Evolutionary conservation across 2,888 invertebrate species (phyloP), one percentile per base, ranked within the genome.

Genomic region (Peribatodes rhomboidaria): DNA sequence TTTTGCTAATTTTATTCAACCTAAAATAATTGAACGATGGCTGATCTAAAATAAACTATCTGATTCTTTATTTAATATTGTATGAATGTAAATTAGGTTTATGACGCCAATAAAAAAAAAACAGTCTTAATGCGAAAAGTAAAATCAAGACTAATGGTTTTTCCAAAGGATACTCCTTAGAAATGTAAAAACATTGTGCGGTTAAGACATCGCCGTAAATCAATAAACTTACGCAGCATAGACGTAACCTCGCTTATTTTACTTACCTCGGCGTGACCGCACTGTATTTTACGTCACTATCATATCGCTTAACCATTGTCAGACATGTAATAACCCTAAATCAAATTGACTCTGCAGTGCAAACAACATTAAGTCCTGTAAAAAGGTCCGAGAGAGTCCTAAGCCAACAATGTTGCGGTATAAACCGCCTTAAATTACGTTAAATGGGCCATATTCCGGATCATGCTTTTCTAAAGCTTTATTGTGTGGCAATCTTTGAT

Each of bases 291-390:
- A 46, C 50, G 27, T 58, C 33, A 46, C 39, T 56, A 41, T 65
- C 16, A 65, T 65, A 60, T 60, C 65, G 46, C 52, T 31, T 56
- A 52, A 39, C 65, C 56, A 56, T 61, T 65, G 65, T 65, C 52
- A 65, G 65, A 61, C 41, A 61, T 61, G 60, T 56, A 65, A 65
- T 65, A 65, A 65, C 56, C 65, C 60, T 65, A 65, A 56, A 65
- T 65, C 65, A 65, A 65, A 65, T 56, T 52, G 65, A 60, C 56
- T 65, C 39, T 60, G 52, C 46, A 65, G 31, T 57, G 55, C 65
- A 65, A 65, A 65, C 60, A 65, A 65, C 60, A 52, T 64, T 65
- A 65, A 61, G 65, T 56, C 46, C 37, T 65, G 52, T 61, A 65
- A 65, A 65, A 65, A 65, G 60, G 65, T 52, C 60, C 60, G 47